Percentiles rank a stretch among this genome's conserved stretches.
phyloP scores from a whole-genome alignment of 1,140 invertebrate species.

The Zaprionus tsacasi region DNA sequence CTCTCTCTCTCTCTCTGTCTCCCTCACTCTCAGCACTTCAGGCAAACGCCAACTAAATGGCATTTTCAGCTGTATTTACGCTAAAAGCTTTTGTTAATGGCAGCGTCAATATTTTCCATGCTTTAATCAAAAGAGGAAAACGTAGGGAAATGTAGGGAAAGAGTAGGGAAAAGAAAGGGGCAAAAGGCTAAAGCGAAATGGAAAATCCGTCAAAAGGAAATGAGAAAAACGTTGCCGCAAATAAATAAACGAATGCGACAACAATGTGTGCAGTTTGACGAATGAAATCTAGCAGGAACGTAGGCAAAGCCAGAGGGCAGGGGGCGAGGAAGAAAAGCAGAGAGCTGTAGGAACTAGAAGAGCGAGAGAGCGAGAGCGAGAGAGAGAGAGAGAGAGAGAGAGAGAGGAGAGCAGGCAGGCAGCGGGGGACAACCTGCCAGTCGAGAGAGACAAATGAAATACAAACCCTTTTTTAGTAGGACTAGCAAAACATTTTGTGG shows the following conservation, averaged over 20 bases:
- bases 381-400: neutral
- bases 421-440: neutral
- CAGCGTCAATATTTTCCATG: conserved; percentile 68
- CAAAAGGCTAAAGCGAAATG: neutral
- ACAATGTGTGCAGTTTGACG: conserved; percentile 67
- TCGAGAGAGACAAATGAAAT: conserved; percentile 34
- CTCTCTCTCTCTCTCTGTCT: neutral
- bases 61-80: conserved; percentile 59
- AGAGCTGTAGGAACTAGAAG: neutral
- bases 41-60: conserved; percentile 40
- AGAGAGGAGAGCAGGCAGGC: neutral
- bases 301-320: too few relatives aligned
- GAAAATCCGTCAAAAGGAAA: conserved; percentile 24
- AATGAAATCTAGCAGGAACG: conserved; percentile 55
- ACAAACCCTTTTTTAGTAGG: conserved; percentile 54
- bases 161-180: conserved; percentile 3
- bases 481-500: conserved; percentile 17
- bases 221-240: conserved; percentile 47
- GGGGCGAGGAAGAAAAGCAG: neutral
- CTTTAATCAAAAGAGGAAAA: conserved; percentile 52
- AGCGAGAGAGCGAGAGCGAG: conserved; percentile 2
- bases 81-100: conserved; percentile 80
- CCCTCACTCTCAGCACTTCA: neutral
- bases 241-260: conserved; percentile 49
- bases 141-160: conserved; percentile 6